Evolutionary conservation across 2,113 vertebrate species (phyloP).

Genomic region (Dipodomys ordii): DNA sequence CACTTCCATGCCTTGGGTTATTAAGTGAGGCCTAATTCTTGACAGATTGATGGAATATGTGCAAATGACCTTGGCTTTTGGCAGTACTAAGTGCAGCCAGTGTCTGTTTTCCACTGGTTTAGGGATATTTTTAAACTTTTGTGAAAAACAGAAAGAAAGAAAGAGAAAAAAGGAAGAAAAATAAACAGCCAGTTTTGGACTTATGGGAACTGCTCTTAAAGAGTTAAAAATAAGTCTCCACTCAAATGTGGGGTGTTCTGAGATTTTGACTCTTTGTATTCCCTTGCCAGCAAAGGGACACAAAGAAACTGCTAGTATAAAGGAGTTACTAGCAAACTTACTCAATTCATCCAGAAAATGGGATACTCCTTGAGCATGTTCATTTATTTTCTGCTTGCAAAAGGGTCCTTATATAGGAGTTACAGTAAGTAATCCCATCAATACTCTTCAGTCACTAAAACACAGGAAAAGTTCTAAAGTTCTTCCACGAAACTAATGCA

Average conservation of each 20-base stretch:
- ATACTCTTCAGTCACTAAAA: slow-evolving; percentile 76
- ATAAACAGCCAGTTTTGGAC: slow-evolving; percentile 75
- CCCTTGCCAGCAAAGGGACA: slow-evolving; percentile 87
- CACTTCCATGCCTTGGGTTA: slow-evolving; percentile 91
- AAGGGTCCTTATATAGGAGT: slow-evolving; percentile 81
- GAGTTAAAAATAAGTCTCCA: slow-evolving; percentile 72
- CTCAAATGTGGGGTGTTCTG: slow-evolving; percentile 75
- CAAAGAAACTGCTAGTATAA: slow-evolving; percentile 76
- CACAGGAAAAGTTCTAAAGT: slow-evolving; percentile 76
- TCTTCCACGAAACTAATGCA: slow-evolving; percentile 73
- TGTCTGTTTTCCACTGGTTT: slow-evolving; percentile 82
- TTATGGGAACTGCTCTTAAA: slow-evolving; percentile 79
- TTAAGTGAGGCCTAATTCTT: slow-evolving; percentile 88
- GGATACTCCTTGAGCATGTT: slow-evolving; percentile 82
- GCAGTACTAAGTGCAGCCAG: slow-evolving; percentile 87
- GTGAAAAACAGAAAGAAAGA: slow-evolving; percentile 17
- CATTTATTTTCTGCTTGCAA: slow-evolving; percentile 85
- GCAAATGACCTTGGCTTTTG: slow-evolving; percentile 88
- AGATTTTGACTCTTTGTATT: slow-evolving; percentile 72
- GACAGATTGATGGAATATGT: slow-evolving; percentile 87
- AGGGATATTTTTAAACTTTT: slow-evolving; percentile 66
- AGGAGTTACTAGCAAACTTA: slow-evolving; percentile 78
- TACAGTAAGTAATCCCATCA: slow-evolving; percentile 83
- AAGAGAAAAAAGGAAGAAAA: too few species aligned
- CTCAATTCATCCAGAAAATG: slow-evolving; percentile 74